Percentiles rank a stretch among this genome's conserved stretches.
phyloP scores from a whole-genome alignment of 2,797 vertebrate species.

The Acipenser oxyrinchus region DNA sequence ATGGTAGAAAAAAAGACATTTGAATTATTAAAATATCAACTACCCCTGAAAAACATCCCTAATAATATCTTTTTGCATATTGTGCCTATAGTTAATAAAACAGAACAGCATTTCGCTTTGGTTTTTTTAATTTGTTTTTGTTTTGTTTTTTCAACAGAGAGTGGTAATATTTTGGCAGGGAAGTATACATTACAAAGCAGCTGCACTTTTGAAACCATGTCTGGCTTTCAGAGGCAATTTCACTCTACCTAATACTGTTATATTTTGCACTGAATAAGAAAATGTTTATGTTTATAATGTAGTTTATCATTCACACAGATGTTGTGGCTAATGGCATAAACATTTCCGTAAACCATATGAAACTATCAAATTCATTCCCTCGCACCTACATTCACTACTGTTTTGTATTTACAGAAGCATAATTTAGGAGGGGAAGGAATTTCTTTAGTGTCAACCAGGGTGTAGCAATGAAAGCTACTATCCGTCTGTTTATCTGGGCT shows the following conservation, averaged over 20 bases:
- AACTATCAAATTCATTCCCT: conserved; percentile 16
- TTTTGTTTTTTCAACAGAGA: not conserved
- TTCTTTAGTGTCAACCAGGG: conserved; percentile 13
- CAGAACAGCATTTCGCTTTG: too few species aligned
- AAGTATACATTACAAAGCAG: conserved; percentile 18
- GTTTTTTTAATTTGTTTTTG: not conserved
- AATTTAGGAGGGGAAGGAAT: conserved; percentile 5
- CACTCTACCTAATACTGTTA: conserved; percentile 3
- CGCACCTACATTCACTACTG: conserved; percentile 2
- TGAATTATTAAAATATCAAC: too few species aligned
- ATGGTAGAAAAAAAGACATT: too few species aligned
- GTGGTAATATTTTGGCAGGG: too few species aligned
- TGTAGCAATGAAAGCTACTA: not conserved
- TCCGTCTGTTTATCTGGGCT: conserved; percentile 1
- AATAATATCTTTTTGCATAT: too few species aligned
- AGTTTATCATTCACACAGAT: conserved; percentile 5
- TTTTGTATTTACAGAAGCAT: conserved; percentile 10
- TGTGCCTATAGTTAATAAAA: too few species aligned
- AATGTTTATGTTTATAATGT: conserved; percentile 12
- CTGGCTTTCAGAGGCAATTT: conserved; percentile 12
- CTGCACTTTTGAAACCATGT: conserved; percentile 23
- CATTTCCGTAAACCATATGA: conserved; percentile 1
- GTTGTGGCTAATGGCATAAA: not conserved
- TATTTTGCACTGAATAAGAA: conserved; percentile 6
- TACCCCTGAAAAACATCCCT: too few species aligned